These are phyloP conservation scores for Gallinago nigripennis DNA, from an alignment of 2,797 vertebrate species.

Conservation along the genomic window DNA sequence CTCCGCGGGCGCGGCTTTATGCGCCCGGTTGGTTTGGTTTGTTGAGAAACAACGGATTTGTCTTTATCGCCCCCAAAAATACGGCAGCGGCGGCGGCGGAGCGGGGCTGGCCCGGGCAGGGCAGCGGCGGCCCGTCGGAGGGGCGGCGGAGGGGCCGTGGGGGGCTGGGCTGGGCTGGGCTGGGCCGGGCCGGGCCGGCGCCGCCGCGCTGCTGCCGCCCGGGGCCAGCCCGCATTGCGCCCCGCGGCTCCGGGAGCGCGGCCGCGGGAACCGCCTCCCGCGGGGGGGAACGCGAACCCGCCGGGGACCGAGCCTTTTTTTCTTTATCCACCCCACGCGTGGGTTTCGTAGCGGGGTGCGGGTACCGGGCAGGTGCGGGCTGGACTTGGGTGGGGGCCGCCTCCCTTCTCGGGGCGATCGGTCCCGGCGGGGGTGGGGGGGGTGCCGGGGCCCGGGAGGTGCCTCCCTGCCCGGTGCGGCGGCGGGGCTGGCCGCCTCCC, in stretches of 20 bases:
- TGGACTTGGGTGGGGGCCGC: neutral
- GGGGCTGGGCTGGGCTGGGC: neutral
- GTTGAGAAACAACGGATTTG: neutral
- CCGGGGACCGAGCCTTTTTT: neutral
- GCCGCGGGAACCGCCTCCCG: slow-evolving; percentile 16
- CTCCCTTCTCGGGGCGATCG: neutral
- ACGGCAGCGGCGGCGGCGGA: neutral
- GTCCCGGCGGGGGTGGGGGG: neutral
- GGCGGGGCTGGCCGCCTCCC: neutral
- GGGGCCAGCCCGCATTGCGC: slow-evolving; percentile 31
- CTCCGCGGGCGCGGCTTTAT: neutral
- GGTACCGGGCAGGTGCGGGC: neutral
- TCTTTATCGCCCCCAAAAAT: neutral
- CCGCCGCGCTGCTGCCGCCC: neutral
- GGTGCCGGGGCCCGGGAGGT: neutral
- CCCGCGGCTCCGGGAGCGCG: neutral
- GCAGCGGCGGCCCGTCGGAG: neutral
- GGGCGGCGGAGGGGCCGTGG: neutral
- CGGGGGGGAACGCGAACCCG: neutral
- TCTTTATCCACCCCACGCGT: neutral
- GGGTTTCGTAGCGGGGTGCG: neutral
- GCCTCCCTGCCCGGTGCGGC: neutral
- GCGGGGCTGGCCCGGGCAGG: neutral
- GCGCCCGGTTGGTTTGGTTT: neutral
- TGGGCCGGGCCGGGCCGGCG: neutral